Percentiles rank a stretch among this genome's conserved stretches.
Evolutionary conservation across 2,113 vertebrate genomes (phyloP).

Genomic region (Nestor notabilis): DNA sequence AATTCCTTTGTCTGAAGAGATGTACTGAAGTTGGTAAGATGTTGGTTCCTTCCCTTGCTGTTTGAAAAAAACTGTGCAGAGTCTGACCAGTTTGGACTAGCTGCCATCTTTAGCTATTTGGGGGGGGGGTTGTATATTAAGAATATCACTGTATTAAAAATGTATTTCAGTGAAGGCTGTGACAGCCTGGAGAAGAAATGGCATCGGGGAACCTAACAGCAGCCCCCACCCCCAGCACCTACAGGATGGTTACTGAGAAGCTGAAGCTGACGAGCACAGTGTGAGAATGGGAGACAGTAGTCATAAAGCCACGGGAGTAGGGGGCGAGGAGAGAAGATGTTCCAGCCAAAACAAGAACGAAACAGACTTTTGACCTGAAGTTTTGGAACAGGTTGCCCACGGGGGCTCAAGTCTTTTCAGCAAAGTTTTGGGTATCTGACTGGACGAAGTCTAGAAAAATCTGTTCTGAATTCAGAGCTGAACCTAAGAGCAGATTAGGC

Average conservation of each 20-base stretch:
- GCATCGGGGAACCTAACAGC: neutral
- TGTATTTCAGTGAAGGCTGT: neutral
- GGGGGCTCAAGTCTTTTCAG: neutral
- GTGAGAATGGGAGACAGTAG: neutral
- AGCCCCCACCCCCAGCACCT: neutral
- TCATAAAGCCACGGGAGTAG: neutral
- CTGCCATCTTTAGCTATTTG: neutral
- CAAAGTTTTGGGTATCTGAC: neutral
- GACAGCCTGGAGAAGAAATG: neutral
- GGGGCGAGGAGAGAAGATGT: neutral
- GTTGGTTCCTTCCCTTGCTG: neutral
- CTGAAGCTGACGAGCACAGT: neutral
- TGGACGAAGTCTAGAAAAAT: neutral
- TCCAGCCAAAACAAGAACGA: neutral
- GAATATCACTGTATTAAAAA: neutral
- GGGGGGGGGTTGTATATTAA: neutral
- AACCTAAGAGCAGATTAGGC: neutral
- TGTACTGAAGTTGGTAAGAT: neutral
- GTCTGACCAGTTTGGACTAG: neutral
- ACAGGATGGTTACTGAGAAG: neutral
- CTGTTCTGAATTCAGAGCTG: neutral
- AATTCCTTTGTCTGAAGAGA: neutral
- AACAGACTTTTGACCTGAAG: neutral
- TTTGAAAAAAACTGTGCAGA: neutral
- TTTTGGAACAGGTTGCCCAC: neutral